Base-by-base conservation (phyloP, 2,797 vertebrate genomes). In the Perodicticus potto region DNA sequence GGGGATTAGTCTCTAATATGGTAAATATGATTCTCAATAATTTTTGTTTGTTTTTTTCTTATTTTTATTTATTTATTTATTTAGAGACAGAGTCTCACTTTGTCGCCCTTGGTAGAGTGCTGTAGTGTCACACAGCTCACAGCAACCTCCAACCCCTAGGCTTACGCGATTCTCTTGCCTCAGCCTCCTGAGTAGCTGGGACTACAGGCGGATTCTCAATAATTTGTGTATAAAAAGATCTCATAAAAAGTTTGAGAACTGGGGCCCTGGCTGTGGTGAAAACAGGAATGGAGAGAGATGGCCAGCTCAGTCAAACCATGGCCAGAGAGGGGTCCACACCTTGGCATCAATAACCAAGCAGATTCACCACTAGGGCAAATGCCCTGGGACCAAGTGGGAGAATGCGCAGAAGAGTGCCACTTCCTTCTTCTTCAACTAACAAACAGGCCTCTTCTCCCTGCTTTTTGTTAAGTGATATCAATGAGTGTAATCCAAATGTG, bases 171-270 rank as follows among this genome's bases (percentile, higher is more conserved):
- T 40, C 40, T 40, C 40, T 40, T 40, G 3, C 40, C 55, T 67
- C 63, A 12, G 40, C 10, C 22, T 63, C 40, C 40, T 40, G 40
- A 40, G 40, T 40, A 40, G 40, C 40, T 40, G 40, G 40, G 40
- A 40, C 40, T 40, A 40, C 40, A 40, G 40, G 5, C 5, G 40
- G 40, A 40, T 40, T 82, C 27, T 89, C 61, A 69, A 27, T 34
- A 49, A 80, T 89, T 89, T 91, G n/a, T 57, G 23, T n/a, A 22
- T 53, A 49, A 77, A 81, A 90, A 84, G 67, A 90, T 45, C 29
- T 45, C 49, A 73, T 49, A 23, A 80, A 86, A 95, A 40, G 27
- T 61, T 67, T 90, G 57, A 83, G 37, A 87, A 90, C 32, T 86
- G 65, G 57, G 37, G 65, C 32, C 29, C 77, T 73, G 29, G 40